Percentiles rank a stretch among this genome's conserved stretches.
Conservation (phyloP, 2,797 vertebrate species). For the Sorex maritimensis region DNA sequence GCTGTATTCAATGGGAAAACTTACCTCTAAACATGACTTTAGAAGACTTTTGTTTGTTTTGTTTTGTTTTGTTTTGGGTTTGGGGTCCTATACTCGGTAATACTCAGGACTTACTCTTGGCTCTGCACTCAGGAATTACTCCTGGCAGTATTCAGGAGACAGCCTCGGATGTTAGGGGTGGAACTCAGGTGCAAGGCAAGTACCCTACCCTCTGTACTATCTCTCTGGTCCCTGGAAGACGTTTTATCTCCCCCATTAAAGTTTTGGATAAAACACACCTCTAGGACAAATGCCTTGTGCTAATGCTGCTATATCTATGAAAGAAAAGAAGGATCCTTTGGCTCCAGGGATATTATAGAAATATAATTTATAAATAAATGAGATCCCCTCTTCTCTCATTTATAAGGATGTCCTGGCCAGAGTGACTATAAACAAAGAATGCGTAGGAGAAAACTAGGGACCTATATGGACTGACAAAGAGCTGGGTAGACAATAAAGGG, state of each 20-base stretch:
- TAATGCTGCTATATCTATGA: background rate
- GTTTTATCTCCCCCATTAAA: background rate
- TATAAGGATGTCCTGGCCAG: background rate
- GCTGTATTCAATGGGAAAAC: background rate
- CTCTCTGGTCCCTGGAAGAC: no score
- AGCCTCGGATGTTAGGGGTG: no score
- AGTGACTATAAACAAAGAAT: no score
- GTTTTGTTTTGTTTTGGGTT: no score
- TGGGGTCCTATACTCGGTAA: no score
- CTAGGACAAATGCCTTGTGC: background rate
- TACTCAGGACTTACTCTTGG: no score
- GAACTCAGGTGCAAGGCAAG: no score
- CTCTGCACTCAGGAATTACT: no score
- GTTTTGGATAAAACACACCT: background rate
- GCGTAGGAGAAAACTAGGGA: background rate
- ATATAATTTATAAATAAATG: background rate
- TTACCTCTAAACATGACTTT: background rate
- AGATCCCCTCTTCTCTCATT: background rate
- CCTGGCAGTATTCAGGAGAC: no score
- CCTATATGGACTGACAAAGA: background rate
- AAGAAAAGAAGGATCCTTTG: constrained; percentile 11
- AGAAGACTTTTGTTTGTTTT: no score
- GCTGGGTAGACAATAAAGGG: background rate
- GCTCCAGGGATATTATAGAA: background rate
- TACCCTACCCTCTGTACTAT: no score